Evolutionary conservation across 2,888 invertebrate species (phyloP).

Genomic region (Drosophila mercatorum): DNA sequence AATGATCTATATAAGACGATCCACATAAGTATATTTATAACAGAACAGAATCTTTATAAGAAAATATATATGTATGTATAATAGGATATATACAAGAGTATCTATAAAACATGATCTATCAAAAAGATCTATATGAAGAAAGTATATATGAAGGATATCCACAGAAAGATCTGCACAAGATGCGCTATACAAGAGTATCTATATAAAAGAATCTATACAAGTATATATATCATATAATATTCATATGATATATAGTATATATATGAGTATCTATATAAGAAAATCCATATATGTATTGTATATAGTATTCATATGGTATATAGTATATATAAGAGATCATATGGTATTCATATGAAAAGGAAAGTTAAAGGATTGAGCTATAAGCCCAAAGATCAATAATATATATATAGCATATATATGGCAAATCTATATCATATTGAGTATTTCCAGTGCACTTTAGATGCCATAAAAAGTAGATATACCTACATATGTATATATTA

Average conservation of each 20-base stretch:
- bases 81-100: no score
- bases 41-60: no score
- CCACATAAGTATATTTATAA: background rate
- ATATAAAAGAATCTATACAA: background rate
- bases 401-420: background rate
- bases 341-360: background rate
- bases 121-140: background rate
- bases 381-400: background rate
- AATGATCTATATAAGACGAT: background rate
- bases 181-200: background rate
- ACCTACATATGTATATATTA: background rate
- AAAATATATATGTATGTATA: no score
- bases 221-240: no score
- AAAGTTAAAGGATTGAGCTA: background rate
- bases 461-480: background rate
- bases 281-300: no score
- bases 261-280: no score
- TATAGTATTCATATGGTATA: no score
- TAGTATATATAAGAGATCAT: no score
- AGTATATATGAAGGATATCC: background rate
- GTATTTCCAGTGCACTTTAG: background rate
- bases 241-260: no score
- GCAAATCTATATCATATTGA: background rate
- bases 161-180: background rate
- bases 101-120: no score